Evolutionary conservation across 1,140 invertebrate genomes (phyloP), one percentile per base, ranked within the genome.

Genomic region (Uloborus diversus): DNA sequence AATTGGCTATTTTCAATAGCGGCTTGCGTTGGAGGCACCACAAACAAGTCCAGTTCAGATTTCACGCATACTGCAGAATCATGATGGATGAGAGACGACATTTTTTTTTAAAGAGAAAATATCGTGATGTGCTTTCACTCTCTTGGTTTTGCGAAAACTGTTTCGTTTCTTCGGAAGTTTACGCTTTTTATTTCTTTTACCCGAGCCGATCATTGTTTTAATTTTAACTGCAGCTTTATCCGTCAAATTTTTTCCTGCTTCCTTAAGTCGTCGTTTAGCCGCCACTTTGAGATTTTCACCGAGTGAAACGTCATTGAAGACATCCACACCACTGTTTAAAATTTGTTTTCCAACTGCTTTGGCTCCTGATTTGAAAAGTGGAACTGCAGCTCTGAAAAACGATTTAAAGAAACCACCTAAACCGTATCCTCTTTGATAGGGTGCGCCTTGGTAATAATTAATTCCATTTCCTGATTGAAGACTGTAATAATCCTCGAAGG

Each of bases 51-150:
- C n/a, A n/a, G n/a, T n/a, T n/a, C n/a, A n/a, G n/a, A n/a, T n/a
- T n/a, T n/a, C n/a, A n/a, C n/a, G n/a, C n/a, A n/a, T n/a, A n/a
- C n/a, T n/a, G n/a, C n/a, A n/a, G n/a, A n/a, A n/a, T n/a, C n/a
- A n/a, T n/a, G n/a, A n/a, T n/a, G n/a, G n/a, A n/a, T n/a, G n/a
- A n/a, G n/a, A n/a, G n/a, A n/a, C n/a, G n/a, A n/a, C n/a, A n/a
- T n/a, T n/a, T n/a, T n/a, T n/a, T 23, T n/a, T n/a, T n/a, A n/a
- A n/a, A n/a, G n/a, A n/a, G n/a, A n/a, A n/a, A n/a, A n/a, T n/a
- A n/a, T n/a, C n/a, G n/a, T n/a, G n/a, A n/a, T n/a, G n/a, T 59
- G 56, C 56, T 59, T 28, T 59, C 27, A 59, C 56, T n/a, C 30
- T 59, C 56, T 59, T 59, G 7, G 27, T 9, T 59, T 7, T 11